Percentiles rank a stretch among this genome's conserved stretches.
Evolutionary conservation across 2,797 vertebrate species (phyloP).

Genomic region (Sebastes kiyomatsui): DNA sequence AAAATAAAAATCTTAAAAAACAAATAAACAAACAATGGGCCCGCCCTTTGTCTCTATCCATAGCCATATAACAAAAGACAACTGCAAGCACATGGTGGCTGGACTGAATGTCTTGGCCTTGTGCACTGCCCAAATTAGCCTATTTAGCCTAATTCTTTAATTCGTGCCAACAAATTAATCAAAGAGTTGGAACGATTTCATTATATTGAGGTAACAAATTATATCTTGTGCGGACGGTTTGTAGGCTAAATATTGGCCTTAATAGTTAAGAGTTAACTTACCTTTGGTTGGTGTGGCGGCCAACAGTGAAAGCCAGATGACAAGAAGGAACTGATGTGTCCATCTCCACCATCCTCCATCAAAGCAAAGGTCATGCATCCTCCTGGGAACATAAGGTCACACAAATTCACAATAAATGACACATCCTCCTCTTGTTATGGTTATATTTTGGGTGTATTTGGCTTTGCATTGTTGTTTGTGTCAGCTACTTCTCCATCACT

Average conservation of each 20-base stretch:
- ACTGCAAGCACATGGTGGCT: background rate
- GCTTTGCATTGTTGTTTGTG: background rate
- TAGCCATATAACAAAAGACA: background rate
- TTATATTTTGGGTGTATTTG: background rate
- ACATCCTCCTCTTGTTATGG: too few species aligned
- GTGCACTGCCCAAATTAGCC: background rate
- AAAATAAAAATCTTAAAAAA: background rate
- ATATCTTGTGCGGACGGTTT: background rate
- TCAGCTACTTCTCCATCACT: background rate
- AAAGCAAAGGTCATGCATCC: slow-evolving; percentile 55
- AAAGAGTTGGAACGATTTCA: background rate
- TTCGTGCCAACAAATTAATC: background rate
- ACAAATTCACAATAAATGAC: background rate
- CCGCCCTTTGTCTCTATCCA: background rate
- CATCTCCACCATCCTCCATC: slow-evolving; percentile 41
- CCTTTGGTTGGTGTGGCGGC: slow-evolving; percentile 51
- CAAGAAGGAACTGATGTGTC: background rate
- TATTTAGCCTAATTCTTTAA: background rate
- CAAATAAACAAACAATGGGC: too few species aligned
- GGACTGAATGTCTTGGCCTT: too few species aligned
- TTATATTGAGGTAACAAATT: background rate
- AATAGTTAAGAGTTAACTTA: slow-evolving; percentile 6
- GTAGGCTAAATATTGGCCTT: background rate
- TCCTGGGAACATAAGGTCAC: slow-evolving; percentile 54
- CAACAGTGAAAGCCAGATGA: slow-evolving; percentile 52